phyloP scores from a whole-genome alignment of 2,888 invertebrate genomes.

The Magallana nippona region DNA sequence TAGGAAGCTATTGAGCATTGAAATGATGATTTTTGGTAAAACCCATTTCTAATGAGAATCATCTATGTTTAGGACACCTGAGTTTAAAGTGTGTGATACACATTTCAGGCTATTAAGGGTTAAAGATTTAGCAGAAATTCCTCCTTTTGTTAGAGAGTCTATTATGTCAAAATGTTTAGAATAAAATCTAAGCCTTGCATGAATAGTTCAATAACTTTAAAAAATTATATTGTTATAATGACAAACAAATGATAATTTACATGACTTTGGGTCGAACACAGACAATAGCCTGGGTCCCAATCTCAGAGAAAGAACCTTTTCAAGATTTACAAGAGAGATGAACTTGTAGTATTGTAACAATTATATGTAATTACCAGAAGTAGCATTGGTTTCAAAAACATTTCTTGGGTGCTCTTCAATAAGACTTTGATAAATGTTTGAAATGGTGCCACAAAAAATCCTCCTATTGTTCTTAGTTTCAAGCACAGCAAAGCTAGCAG shows the following conservation, averaged over 20 bases:
- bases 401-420: not conserved
- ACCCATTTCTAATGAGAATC: not conserved
- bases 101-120: not conserved
- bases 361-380: not conserved
- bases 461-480: not conserved
- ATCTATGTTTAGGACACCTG: not conserved
- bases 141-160: not conserved
- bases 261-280: not conserved
- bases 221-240: not conserved
- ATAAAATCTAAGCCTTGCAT: not conserved
- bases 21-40: not conserved
- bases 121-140: slow-evolving; percentile 8
- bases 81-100: not conserved
- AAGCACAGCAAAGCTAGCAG: not conserved
- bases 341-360: not conserved
- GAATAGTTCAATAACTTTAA: slow-evolving; percentile 7
- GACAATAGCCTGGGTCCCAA: not conserved
- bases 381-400: not conserved
- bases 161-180: not conserved
- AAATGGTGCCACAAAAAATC: not conserved
- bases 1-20: too few species aligned
- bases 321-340: not conserved
- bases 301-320: not conserved
- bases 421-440: not conserved
- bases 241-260: slow-evolving; percentile 2